These are phyloP conservation scores for Keiferia lycopersicella DNA, from an alignment of 2,888 invertebrate species.

Conservation along the genomic window DNA sequence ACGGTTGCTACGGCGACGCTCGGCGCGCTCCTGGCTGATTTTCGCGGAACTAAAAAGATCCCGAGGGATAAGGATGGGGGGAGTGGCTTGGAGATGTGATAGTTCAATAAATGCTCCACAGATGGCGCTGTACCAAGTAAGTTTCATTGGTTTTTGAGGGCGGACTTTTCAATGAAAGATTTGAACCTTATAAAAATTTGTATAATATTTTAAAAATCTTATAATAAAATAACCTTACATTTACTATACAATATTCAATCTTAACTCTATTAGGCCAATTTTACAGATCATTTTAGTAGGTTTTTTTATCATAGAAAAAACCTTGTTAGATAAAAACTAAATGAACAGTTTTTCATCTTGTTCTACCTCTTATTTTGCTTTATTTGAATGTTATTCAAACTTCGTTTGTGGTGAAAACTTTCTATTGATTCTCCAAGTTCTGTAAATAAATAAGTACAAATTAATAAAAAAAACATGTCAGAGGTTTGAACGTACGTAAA, in stretches of 20 bases:
- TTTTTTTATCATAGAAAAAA: neutral
- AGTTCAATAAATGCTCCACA: neutral
- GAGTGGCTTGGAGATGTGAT: neutral
- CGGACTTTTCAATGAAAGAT: too few species aligned
- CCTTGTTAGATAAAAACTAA: neutral
- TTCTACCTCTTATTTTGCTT: conserved; percentile 50
- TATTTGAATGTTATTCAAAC: conserved; percentile 42
- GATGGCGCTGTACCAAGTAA: neutral
- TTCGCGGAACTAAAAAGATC: conserved; percentile 14
- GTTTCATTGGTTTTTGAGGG: too few species aligned
- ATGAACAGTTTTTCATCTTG: neutral
- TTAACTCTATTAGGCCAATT: conserved; percentile 13
- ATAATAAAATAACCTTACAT: neutral
- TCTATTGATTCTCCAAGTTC: conserved; percentile 47
- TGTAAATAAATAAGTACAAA: conserved; percentile 41
- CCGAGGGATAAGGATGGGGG: neutral
- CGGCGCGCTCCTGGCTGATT: conserved; percentile 21
- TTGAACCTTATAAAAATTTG: too few species aligned
- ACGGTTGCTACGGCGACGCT: conserved; percentile 23
- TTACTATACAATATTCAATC: neutral
- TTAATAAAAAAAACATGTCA: neutral
- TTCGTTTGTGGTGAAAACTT: conserved; percentile 45
- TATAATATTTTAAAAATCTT: neutral
- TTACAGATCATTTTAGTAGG: conserved; percentile 4
- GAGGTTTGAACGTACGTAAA: too few species aligned